Evolutionary conservation across 2,888 invertebrate species (phyloP).

Genomic region (Leptopilina myrica): DNA sequence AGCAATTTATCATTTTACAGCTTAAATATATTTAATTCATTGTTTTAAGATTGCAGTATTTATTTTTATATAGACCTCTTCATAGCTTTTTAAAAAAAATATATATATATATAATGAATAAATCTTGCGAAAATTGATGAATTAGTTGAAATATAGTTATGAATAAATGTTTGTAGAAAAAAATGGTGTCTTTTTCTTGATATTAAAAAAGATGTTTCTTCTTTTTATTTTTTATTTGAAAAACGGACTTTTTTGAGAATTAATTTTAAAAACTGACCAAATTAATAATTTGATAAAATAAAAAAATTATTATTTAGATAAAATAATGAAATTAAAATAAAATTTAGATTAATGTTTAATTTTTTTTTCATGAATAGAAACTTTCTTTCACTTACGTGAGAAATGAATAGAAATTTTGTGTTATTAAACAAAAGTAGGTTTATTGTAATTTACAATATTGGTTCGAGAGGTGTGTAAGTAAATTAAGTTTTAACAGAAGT

Average conservation of each 20-base stretch:
- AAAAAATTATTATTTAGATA: too few relatives aligned
- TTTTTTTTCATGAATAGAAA: too few relatives aligned
- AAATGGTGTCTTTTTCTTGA: neutral
- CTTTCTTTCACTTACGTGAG: neutral
- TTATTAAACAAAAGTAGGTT: neutral
- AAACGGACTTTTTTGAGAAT: neutral
- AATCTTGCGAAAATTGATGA: constrained; percentile 11
- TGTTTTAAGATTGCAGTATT: constrained; percentile 70
- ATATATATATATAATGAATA: constrained; percentile 6
- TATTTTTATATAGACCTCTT: constrained; percentile 73
- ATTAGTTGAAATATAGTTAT: constrained; percentile 26
- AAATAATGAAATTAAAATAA: too few relatives aligned
- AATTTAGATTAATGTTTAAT: too few relatives aligned
- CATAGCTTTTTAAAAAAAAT: constrained; percentile 40
- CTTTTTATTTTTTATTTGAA: neutral
- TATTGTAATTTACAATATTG: neutral
- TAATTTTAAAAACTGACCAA: too few relatives aligned
- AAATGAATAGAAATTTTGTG: neutral
- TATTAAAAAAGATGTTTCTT: neutral
- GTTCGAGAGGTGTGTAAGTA: neutral
- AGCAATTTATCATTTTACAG: constrained; percentile 65
- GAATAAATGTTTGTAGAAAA: constrained; percentile 36
- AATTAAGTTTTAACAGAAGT: neutral
- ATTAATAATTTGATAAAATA: too few relatives aligned
- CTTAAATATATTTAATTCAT: constrained; percentile 68